phyloP scores from a whole-genome alignment of 2,888 invertebrate species.

The Cybosia mesomella region DNA sequence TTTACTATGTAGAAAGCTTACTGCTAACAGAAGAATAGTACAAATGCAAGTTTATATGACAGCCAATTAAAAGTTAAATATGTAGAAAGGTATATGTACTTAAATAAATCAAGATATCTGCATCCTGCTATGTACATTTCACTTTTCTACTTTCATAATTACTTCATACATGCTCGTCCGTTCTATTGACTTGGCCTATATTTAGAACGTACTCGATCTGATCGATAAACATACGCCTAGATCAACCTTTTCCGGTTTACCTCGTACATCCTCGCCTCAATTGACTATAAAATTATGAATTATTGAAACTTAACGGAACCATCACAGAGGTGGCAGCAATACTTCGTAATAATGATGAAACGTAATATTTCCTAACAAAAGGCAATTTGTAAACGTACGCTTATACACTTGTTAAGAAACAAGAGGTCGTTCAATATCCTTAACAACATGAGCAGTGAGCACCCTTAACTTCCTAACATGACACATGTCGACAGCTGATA shows the following conservation, averaged over 20 bases:
- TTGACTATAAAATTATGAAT: not conserved
- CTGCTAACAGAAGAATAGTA: too few species aligned
- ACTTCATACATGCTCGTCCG: not conserved
- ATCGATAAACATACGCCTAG: not conserved
- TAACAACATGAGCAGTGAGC: slow-evolving; percentile 34
- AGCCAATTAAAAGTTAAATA: too few species aligned
- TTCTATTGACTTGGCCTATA: not conserved
- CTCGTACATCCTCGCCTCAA: not conserved
- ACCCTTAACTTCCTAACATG: slow-evolving; percentile 44
- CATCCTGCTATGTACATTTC: not conserved
- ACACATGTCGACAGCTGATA: slow-evolving; percentile 36
- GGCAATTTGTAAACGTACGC: not conserved
- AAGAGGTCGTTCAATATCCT: slow-evolving; percentile 25
- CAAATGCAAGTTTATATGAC: too few species aligned
- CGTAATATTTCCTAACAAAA: not conserved
- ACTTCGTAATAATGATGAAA: not conserved
- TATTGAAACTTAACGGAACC: not conserved
- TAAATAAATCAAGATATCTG: not conserved
- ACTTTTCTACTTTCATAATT: not conserved
- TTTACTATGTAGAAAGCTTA: too few species aligned
- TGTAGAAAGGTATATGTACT: not conserved
- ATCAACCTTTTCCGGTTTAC: not conserved
- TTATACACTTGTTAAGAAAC: not conserved
- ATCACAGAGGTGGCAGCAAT: not conserved
- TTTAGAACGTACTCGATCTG: not conserved